phyloP scores from a whole-genome alignment of 1,140 invertebrate species.

The Aphaenogaster floridana region DNA sequence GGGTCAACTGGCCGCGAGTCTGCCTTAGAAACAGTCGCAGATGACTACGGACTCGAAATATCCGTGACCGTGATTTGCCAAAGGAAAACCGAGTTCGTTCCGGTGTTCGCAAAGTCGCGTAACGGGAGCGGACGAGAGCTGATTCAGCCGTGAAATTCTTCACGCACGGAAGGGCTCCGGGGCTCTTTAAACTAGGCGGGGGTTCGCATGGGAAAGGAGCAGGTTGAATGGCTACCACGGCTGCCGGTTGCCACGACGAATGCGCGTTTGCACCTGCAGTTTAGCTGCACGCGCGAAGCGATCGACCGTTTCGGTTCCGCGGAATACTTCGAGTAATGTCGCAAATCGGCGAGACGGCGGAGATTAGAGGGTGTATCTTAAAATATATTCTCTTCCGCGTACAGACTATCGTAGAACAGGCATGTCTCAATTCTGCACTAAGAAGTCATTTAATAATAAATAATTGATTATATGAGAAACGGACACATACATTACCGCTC shows the following conservation, averaged over 20 bases:
- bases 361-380: constrained; percentile 14
- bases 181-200: constrained; percentile 38
- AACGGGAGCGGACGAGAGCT: constrained; percentile 55
- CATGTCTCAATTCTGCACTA: neutral
- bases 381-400: neutral
- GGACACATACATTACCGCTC: neutral
- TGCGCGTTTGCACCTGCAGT: constrained; percentile 34
- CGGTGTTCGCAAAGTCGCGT: constrained; percentile 38
- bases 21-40: constrained; percentile 3
- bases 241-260: constrained; percentile 25
- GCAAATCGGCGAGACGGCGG: constrained; percentile 14
- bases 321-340: constrained; percentile 26
- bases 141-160: constrained; percentile 61
- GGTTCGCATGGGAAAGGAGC: constrained; percentile 49
- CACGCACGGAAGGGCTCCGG: constrained; percentile 56
- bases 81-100: constrained; percentile 52
- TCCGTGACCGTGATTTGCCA: constrained; percentile 54
- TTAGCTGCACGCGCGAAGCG: constrained; percentile 54
- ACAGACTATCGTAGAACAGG: neutral
- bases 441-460: neutral
- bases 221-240: constrained; percentile 47
- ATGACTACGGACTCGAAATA: constrained; percentile 38
- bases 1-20: constrained; percentile 31
- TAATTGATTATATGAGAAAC: neutral
- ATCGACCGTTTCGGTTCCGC: constrained; percentile 55